Evolutionary conservation across 2,113 vertebrate genomes (phyloP).

Genomic region (Muntiacus muntjak): DNA sequence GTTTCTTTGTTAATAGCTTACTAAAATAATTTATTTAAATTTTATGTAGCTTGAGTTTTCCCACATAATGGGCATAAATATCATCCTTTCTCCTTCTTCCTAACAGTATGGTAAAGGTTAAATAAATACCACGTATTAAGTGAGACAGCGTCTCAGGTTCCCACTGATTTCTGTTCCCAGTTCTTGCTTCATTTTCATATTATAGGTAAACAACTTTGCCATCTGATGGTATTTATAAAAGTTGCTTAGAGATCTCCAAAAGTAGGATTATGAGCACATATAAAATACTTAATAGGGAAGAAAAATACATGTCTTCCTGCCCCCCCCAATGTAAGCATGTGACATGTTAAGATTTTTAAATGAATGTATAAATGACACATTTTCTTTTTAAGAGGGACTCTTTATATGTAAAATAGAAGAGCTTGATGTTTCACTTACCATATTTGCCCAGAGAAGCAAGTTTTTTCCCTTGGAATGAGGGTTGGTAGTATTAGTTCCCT

Average conservation of each 20-base stretch:
- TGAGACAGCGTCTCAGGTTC: background rate
- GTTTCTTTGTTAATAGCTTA: constrained; percentile 19
- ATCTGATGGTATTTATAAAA: constrained; percentile 20
- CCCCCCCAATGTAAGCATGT: background rate
- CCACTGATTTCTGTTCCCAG: background rate
- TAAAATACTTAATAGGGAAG: background rate
- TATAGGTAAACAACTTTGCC: background rate
- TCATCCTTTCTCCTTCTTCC: background rate
- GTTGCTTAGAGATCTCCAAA: constrained; percentile 15
- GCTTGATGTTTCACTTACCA: background rate
- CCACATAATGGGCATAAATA: background rate
- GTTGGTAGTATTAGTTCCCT: constrained; percentile 9
- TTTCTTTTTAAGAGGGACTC: background rate
- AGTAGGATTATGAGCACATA: background rate
- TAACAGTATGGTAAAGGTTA: constrained; percentile 1
- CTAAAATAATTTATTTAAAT: constrained; percentile 25
- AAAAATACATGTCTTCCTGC: background rate
- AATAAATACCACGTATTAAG: constrained; percentile 18
- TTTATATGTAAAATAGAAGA: background rate
- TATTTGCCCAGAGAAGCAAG: constrained; percentile 10
- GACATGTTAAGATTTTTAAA: background rate
- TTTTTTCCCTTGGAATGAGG: background rate
- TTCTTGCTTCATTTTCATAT: constrained; percentile 22
- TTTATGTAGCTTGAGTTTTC: constrained; percentile 31
- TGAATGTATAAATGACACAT: constrained; percentile 7